Evolutionary conservation across 2,888 invertebrate genomes (phyloP).

Genomic region (Caenorhabditis sp.): DNA sequence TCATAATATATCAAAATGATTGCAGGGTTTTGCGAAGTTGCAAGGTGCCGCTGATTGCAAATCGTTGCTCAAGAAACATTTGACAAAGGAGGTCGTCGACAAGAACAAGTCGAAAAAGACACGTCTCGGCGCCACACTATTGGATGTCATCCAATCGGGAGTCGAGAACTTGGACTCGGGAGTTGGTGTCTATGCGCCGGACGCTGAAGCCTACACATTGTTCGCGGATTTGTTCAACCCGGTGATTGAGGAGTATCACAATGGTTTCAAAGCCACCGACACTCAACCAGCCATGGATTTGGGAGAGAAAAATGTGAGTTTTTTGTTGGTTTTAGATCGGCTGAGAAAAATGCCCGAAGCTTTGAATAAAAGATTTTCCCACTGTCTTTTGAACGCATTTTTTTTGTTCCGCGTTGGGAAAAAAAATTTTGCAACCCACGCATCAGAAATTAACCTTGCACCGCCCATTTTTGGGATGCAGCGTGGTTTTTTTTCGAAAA

Average conservation of each 20-base stretch:
- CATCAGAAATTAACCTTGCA: no score
- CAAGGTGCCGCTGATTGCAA: constrained; percentile 79
- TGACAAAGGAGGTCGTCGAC: constrained; percentile 79
- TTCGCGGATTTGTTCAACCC: constrained; percentile 92
- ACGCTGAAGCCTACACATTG: constrained; percentile 89
- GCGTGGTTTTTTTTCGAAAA: no score
- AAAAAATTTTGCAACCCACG: no score
- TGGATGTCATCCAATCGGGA: constrained; percentile 93
- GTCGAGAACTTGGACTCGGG: constrained; percentile 93
- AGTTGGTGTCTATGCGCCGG: constrained; percentile 94
- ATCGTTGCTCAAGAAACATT: constrained; percentile 92
- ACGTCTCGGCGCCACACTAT: constrained; percentile 86
- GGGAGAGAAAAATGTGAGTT: constrained; percentile 77
- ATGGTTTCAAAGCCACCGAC: constrained; percentile 75
- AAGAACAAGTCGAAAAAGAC: constrained; percentile 84
- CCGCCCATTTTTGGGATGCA: no score
- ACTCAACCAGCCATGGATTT: constrained; percentile 91
- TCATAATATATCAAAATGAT: background rate
- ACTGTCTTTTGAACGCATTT: no score
- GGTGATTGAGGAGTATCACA: constrained; percentile 90
- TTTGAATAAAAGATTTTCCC: no score
- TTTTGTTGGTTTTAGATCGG: background rate
- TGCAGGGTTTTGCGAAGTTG: constrained; percentile 41
- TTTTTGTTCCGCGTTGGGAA: no score
- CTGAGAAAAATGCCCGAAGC: no score